Conservation (phyloP, 2,888 invertebrate species). For the Stomorhina lunata region DNA sequence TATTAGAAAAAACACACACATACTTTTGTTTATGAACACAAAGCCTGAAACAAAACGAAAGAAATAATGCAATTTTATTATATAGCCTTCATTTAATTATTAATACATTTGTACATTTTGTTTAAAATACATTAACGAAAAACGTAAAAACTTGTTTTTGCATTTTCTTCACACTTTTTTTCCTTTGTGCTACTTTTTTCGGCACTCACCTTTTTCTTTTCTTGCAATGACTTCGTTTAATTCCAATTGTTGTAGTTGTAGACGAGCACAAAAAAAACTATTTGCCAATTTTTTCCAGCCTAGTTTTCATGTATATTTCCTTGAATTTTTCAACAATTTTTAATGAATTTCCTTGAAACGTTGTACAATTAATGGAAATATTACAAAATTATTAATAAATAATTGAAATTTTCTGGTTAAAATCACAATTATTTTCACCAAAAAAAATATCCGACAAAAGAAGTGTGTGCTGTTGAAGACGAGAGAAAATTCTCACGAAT, state of each 20-base stretch:
- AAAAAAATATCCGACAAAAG: slow-evolving; percentile 38
- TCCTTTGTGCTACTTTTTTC: slow-evolving; percentile 15
- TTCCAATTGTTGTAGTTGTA: slow-evolving; percentile 36
- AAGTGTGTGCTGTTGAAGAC: slow-evolving; percentile 40
- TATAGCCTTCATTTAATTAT: not conserved
- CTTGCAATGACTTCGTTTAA: slow-evolving; percentile 52
- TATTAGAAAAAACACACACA: slow-evolving; percentile 19
- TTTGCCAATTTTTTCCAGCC: slow-evolving; percentile 31
- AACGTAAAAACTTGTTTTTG: not conserved
- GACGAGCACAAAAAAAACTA: slow-evolving; percentile 41
- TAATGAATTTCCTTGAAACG: slow-evolving; percentile 26
- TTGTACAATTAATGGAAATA: slow-evolving; percentile 25
- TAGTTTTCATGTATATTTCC: slow-evolving; percentile 29
- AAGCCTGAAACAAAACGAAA: slow-evolving; percentile 20
- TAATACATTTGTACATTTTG: not conserved
- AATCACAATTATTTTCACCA: slow-evolving; percentile 48
- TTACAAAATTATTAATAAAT: slow-evolving; percentile 41
- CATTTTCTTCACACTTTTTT: not conserved
- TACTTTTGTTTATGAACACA: slow-evolving; percentile 29
- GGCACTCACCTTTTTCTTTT: slow-evolving; percentile 48
- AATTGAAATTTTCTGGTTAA: slow-evolving; percentile 33
- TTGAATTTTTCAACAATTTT: slow-evolving; percentile 1
- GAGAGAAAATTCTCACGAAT: slow-evolving; percentile 56
- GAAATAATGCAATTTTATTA: not conserved
- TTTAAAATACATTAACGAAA: not conserved